phyloP scores from a whole-genome alignment of 2,888 invertebrate genomes.

The Hirtodrosophila trivittata region DNA sequence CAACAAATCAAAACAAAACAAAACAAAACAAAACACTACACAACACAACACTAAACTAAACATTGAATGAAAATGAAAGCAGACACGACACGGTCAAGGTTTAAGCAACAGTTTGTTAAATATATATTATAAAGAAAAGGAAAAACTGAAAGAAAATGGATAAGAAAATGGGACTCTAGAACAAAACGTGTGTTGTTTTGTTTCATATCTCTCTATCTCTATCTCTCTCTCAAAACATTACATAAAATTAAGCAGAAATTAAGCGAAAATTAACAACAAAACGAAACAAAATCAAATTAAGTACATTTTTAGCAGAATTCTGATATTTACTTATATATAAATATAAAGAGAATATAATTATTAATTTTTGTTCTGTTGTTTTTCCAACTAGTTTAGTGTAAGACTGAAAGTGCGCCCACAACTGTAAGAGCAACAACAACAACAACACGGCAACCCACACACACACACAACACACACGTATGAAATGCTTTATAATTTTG shows the following conservation, averaged over 20 bases:
- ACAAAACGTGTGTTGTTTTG: conserved; percentile 13
- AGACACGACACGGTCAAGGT: conserved; percentile 5
- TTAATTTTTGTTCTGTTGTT: conserved; percentile 23
- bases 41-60: conserved; percentile 24
- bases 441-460: conserved; percentile 29
- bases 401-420: conserved; percentile 70
- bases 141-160: too few relatives aligned
- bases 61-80: background rate
- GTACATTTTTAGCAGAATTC: conserved; percentile 37
- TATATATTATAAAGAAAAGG: background rate
- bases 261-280: background rate
- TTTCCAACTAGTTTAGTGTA: conserved; percentile 62
- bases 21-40: conserved; percentile 11
- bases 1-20: conserved; percentile 16
- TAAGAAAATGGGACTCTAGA: conserved; percentile 16
- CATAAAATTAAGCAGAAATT: conserved; percentile 31
- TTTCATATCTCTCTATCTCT: too few relatives aligned
- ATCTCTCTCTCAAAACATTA: conserved; percentile 25
- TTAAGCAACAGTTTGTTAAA: conserved; percentile 23
- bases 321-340: conserved; percentile 8
- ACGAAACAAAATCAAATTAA: conserved; percentile 11
- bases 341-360: background rate
- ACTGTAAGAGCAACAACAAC: conserved; percentile 31
- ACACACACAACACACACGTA: conserved; percentile 22
- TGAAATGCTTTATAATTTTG: conserved; percentile 70